Evolutionary conservation across 2,797 vertebrate genomes (phyloP), one percentile per base, ranked within the genome.

Genomic region (Muscicapa comitata): DNA sequence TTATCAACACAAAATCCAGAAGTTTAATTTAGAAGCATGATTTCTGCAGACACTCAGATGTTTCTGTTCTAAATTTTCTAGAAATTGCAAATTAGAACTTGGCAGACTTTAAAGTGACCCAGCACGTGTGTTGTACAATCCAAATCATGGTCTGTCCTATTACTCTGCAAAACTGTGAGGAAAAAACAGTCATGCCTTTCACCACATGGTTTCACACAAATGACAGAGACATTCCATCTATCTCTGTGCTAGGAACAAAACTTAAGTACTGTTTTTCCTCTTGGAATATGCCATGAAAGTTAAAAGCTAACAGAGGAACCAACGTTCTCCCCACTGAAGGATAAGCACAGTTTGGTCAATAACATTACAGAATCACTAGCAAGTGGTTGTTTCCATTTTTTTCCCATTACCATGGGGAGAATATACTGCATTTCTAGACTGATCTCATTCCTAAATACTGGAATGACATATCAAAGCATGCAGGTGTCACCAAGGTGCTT

Each of bases 31-130:
- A 84, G 85, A 95, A 74, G 58, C 45, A 93, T 48, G 80, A 90
- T 57, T 90, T 93, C 74, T 94, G 48, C 82, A 91, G 84, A 75
- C 62, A 70, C 70, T 84, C 76, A 75, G 58, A 74, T 88, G 40
- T 86, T 94, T 91, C 73, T 92, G 24, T 28, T 93, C 83, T 86
- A 91, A 53, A 10, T 93, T 91, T 93, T 95, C 47, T 85, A 88
- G 88, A 96, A 91, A 82, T 57, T 57, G 58, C 72, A 93, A 78
- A 93, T 90, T 73, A 78, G 29, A 88, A 94, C 58, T 92, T 94
- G 94, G 90, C 84, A 92, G 75, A 62, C 90, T 90, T 76, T 33
- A 85, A 94, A 91, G 62, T 94, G 94, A 90, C 92, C 95, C 72
- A 90, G 85, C 72, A 65, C 48, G 67, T 61, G 67, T 33, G 77